phyloP scores from a whole-genome alignment of 2,888 invertebrate genomes.

The Iphiclides podalirius region DNA sequence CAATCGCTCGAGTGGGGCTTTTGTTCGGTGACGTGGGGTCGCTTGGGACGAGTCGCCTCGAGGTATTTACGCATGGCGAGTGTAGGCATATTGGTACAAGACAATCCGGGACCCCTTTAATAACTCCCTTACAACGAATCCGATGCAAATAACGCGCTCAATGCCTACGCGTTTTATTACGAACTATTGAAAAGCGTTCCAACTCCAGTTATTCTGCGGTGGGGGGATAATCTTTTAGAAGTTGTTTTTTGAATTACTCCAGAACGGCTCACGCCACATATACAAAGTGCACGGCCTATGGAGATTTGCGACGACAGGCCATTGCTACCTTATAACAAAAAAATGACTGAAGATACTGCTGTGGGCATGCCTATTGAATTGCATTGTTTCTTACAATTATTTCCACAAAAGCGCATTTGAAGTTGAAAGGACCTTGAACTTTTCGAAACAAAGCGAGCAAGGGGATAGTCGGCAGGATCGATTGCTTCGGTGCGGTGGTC shows the following conservation, averaged over 20 bases:
- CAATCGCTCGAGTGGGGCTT: conserved; percentile 46
- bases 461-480: conserved; percentile 14
- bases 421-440: conserved; percentile 14
- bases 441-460: conserved; percentile 14
- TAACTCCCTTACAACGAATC: conserved; percentile 50
- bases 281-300: no score
- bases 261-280: no score
- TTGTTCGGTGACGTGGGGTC: conserved; percentile 43
- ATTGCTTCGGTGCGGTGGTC: conserved; percentile 15
- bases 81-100: conserved; percentile 68
- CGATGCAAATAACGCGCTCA: conserved; percentile 11
- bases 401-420: background rate
- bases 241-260: no score
- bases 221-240: no score
- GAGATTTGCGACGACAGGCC: no score
- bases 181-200: no score
- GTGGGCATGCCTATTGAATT: no score
- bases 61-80: conserved; percentile 69
- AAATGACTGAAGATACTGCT: no score
- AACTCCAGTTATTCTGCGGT: no score
- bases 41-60: conserved; percentile 52
- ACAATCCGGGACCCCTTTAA: conserved; percentile 60
- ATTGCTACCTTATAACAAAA: no score
- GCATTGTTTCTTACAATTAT: no score
- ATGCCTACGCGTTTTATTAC: background rate